Conservation (phyloP, 2,113 vertebrate genomes). For the Lepisosteus osseus region DNA sequence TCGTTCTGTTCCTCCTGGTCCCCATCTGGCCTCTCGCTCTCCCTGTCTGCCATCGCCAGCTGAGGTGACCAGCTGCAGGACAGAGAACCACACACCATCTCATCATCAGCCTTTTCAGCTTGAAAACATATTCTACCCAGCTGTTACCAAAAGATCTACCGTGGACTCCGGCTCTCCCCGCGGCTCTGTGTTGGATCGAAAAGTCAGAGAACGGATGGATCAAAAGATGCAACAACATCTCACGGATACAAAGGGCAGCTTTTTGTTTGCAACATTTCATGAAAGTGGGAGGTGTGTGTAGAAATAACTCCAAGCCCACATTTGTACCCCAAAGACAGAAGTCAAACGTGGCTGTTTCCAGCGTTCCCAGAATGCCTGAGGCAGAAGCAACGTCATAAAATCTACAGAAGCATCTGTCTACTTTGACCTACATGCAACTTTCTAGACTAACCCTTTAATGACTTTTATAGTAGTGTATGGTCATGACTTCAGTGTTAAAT, state of each 20-base stretch:
- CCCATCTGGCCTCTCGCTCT: not conserved
- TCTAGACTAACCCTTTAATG: not conserved
- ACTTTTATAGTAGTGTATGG: too few relatives aligned
- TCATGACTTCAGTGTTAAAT: too few relatives aligned
- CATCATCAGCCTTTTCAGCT: not conserved
- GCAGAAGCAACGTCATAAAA: not conserved
- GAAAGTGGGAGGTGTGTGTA: not conserved
- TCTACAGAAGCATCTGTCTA: not conserved
- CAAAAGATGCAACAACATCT: not conserved
- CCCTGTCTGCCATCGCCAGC: slow-evolving; percentile 42
- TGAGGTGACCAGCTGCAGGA: not conserved
- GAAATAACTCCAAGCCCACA: not conserved
- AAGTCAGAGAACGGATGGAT: not conserved
- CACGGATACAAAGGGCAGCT: not conserved
- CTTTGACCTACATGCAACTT: not conserved
- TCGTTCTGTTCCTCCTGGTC: slow-evolving; percentile 35
- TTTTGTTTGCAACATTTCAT: not conserved
- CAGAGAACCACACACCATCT: not conserved
- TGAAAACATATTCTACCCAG: not conserved
- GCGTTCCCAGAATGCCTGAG: not conserved
- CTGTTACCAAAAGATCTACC: not conserved
- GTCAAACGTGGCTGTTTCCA: not conserved
- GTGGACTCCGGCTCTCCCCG: not conserved
- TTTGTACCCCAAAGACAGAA: not conserved
- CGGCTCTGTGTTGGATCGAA: not conserved